These are phyloP conservation scores for Prunella fulvescens DNA, from an alignment of 2,113 vertebrate genomes.

Conservation along the genomic window DNA sequence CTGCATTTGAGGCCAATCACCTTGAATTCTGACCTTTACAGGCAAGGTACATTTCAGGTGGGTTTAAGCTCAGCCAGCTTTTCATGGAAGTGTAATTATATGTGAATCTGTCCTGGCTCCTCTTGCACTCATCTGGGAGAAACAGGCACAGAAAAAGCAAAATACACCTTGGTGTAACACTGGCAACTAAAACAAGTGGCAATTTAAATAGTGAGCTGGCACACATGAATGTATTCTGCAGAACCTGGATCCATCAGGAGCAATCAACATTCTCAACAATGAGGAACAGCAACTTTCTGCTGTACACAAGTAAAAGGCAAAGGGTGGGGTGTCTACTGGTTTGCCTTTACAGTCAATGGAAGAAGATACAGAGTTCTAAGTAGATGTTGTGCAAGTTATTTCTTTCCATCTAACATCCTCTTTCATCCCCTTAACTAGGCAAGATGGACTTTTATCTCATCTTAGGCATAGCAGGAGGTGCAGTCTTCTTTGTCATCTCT, in stretches of 20 bases:
- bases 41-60: neutral
- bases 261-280: neutral
- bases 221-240: neutral
- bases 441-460: constrained; percentile 5
- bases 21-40: neutral
- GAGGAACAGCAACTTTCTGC: neutral
- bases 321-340: neutral
- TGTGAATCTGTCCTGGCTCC: neutral
- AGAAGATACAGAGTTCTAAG: neutral
- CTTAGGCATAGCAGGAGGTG: constrained; percentile 33
- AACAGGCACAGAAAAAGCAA: neutral
- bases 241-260: neutral
- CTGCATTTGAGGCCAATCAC: neutral
- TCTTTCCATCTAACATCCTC: neutral
- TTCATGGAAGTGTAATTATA: neutral
- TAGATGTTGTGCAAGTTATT: neutral
- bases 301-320: neutral
- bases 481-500: neutral
- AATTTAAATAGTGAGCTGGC: neutral
- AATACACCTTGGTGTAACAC: neutral
- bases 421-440: constrained; percentile 13
- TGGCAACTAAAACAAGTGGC: neutral
- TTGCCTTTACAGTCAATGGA: neutral
- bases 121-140: neutral
- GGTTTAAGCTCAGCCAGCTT: neutral